Base-by-base conservation (phyloP, 2,888 invertebrate genomes). In the Diachrysia chrysitis region DNA sequence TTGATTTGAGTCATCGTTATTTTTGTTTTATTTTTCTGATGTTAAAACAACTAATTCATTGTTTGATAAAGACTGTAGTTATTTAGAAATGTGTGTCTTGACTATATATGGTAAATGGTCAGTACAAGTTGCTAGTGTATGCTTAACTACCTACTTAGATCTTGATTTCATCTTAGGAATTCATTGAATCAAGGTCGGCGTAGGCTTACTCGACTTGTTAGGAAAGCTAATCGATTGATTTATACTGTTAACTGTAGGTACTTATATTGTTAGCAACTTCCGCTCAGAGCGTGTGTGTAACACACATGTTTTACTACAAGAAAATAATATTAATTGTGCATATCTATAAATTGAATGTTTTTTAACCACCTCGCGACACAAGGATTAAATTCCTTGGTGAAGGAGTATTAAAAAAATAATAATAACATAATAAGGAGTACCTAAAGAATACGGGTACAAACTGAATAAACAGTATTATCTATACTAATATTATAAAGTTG, bases 1-100 rank as follows among this genome's bases (percentile, higher is more conserved):
- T 84, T 93, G 92, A 92, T 87, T 84, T 93, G 92, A 92, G 78
- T 93, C 93, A 93, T 87, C 79, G 85, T 85, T 92, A 91, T 91
- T 90, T 90, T 86, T 79, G 83, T 78, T 79, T 67, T 68, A 81
- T 82, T 85, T 83, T 83, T 78, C 75, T 70, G 63, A 79, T 81
- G 67, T 75, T 81, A 63, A 68, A 68, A 76, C 80, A 76, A 75
- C 66, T 68, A 76, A 66, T 74, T 73, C 66, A 79, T 76, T 79
- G 74, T 79, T 73, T 63, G 6, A 72, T 63, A 63, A 68, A 54
- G 59, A 55, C 65, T 76, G 46, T 60, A 70, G 69, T 75, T 54
- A 79, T 69, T 69, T 63, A 79, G 76, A 80, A 83, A 79, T 65
- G 37, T 75, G 62, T 64, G 17, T 51, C 12, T 58, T 58, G 54